These are phyloP conservation scores for Phthorimaea operculella DNA, from an alignment of 1,140 invertebrate species.

Conservation along the genomic window DNA sequence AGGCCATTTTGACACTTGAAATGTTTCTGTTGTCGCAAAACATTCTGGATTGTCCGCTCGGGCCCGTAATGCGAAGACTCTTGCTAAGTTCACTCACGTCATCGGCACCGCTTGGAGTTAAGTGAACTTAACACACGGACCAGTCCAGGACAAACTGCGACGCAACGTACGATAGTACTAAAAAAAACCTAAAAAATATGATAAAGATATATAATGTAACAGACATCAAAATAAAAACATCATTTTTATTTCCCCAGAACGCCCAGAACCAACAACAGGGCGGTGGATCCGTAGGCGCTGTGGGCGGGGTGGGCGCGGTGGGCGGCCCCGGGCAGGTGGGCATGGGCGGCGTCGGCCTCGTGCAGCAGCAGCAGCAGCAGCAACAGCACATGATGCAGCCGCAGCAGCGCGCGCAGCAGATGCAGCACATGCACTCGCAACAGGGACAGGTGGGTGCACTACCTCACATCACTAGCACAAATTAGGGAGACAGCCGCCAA, in stretches of 20 bases:
- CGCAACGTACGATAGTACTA: no score
- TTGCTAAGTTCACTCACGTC: no score
- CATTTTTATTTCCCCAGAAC: slow-evolving; percentile 36
- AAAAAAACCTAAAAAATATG: no score
- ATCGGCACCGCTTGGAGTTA: no score
- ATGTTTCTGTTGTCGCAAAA: no score
- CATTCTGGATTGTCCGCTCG: no score
- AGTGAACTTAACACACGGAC: no score
- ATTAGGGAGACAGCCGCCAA: no score
- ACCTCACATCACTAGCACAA: no score
- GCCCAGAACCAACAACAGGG: slow-evolving; percentile 62
- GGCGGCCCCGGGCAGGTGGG: slow-evolving; percentile 44
- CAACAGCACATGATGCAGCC: slow-evolving; percentile 69
- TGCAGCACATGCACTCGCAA: slow-evolving; percentile 70
- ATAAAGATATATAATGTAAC: background rate
- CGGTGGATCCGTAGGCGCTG: slow-evolving; percentile 28
- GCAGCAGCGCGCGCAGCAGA: slow-evolving; percentile 63
- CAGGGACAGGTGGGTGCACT: slow-evolving; percentile 55
- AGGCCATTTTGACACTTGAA: no score
- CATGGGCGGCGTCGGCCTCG: slow-evolving; percentile 38
- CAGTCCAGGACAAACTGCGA: no score
- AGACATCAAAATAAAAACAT: background rate
- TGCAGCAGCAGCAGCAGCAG: slow-evolving; percentile 62
- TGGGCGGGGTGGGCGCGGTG: slow-evolving; percentile 35
- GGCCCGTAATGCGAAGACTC: no score